Percentiles rank a stretch among this genome's conserved stretches.
Evolutionary conservation across 2,113 vertebrate genomes (phyloP).

Genomic region (Cebidichthys violaceus): DNA sequence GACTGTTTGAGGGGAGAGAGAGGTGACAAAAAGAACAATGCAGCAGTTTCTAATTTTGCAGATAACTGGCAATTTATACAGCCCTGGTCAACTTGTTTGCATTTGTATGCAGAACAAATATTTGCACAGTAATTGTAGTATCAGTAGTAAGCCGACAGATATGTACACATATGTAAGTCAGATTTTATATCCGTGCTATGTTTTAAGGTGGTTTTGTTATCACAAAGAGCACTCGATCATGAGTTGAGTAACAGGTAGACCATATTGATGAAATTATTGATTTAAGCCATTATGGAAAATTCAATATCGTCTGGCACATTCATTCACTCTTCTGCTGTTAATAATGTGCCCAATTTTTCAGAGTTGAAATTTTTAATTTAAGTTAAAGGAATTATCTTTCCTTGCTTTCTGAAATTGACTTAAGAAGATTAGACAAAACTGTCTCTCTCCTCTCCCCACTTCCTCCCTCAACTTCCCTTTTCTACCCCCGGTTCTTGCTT

Average conservation of each 20-base stretch:
- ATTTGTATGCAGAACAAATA: neutral
- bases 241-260: conserved; percentile 19
- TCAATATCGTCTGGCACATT: conserved; percentile 10
- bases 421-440: neutral
- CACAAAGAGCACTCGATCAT: neutral
- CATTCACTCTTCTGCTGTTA: neutral
- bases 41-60: neutral
- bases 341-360: neutral
- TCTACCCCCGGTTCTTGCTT: neutral
- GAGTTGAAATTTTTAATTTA: neutral
- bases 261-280: conserved; percentile 41
- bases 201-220: neutral
- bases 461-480: neutral
- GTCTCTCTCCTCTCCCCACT: neutral
- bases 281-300: conserved; percentile 41
- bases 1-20: neutral
- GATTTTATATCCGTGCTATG: neutral
- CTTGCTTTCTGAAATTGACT: neutral
- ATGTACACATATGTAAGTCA: neutral
- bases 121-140: neutral
- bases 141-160: neutral
- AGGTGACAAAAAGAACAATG: neutral
- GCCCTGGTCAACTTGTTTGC: neutral
- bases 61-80: neutral
- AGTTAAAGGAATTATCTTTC: neutral